Conservation (phyloP, 2,113 vertebrate species). For the Aegotheles bennettii region DNA sequence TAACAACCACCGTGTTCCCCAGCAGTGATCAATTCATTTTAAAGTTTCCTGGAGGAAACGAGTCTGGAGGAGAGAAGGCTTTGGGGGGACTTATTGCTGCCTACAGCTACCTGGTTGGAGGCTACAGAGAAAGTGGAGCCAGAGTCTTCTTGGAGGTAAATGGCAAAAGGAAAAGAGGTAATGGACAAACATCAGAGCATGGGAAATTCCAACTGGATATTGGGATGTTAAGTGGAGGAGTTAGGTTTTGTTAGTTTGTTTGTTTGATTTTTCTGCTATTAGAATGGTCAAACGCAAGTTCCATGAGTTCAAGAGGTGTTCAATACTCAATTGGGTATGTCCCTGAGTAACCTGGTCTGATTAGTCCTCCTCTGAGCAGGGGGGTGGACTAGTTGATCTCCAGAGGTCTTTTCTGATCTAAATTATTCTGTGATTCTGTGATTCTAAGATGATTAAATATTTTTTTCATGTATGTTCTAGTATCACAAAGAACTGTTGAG, state of each 20-base stretch:
- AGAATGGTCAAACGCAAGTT: not conserved
- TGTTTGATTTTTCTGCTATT: not conserved
- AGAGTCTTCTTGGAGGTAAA: not conserved
- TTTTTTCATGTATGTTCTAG: not conserved
- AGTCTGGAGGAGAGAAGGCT: not conserved
- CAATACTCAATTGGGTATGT: not conserved
- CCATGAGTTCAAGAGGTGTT: not conserved
- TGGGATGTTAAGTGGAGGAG: no score
- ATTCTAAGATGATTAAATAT: not conserved
- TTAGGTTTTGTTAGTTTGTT: not conserved
- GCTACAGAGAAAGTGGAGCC: not conserved
- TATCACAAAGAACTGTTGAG: not conserved
- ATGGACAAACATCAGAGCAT: not conserved
- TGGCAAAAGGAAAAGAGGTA: not conserved
- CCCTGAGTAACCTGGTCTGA: no score
- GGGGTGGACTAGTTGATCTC: not conserved
- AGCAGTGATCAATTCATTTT: not conserved
- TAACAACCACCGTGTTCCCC: no score
- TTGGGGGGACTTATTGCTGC: not conserved
- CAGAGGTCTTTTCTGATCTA: not conserved
- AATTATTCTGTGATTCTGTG: not conserved
- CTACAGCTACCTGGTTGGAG: no score
- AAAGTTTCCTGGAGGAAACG: not conserved
- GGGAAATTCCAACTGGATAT: not conserved
- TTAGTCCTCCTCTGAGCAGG: no score